Evolutionary conservation across 2,113 vertebrate species (phyloP), one percentile per base, ranked within the genome.

Genomic region (Bettongia penicillata): DNA sequence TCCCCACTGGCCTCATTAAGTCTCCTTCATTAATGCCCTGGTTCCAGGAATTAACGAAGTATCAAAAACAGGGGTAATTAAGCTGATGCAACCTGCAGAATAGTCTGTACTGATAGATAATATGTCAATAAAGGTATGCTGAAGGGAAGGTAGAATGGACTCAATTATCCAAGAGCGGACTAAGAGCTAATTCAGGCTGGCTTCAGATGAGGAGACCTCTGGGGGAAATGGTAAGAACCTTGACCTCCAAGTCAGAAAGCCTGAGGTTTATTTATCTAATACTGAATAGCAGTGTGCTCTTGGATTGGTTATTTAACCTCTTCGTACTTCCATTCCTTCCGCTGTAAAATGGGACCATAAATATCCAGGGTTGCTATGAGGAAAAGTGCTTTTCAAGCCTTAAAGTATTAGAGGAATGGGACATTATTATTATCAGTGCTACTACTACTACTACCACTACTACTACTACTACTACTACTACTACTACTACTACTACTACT

Each of bases 21-120:
- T 23, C 11, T 49, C 49, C 43, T 48, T 52, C 51, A 43, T 52
- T 55, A 53, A 51, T n/a, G 52, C 9, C 37, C 48, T 22, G 11
- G 37, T 91, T 89, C 37, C 92, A 93, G 92, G 51, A 26, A 84
- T 84, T 47, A 48, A 93, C 89, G 77, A 90, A 93, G 90, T 48
- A 43, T 52, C 31, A 53, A 53, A 68, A 91, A 53, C 37, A 49
- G 53, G 49, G 23, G 51, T 7, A 22, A 50, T 93, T 91, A 91
- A 19, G 52, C 23, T 11, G 43, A 48, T 48, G 25, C 47, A 90
- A 23, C 47, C 19, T 24, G 10, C 37, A 84, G 68, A 84, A 19
- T 43, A 84, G 16, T 43, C 68, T 84, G 8, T 84, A 22, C 19
- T 84, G n/a, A 84, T 84, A 84, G n/a, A 84, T 84, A 84, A 68